These are phyloP conservation scores for Vanessa cardui DNA, from an alignment of 2,888 invertebrate species.

Conservation along the genomic window DNA sequence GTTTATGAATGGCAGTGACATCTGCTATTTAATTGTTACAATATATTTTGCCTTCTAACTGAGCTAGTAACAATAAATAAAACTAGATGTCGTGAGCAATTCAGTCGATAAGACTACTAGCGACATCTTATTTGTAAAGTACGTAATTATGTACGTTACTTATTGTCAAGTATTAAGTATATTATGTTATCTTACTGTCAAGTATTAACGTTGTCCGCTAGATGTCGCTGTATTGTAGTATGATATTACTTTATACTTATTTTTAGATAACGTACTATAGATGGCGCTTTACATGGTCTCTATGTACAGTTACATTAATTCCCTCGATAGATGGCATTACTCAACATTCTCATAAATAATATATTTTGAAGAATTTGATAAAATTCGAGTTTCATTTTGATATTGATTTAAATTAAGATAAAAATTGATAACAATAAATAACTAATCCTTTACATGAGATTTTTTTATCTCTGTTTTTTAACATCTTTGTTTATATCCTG, in stretches of 20 bases:
- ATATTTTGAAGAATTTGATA: too few relatives aligned
- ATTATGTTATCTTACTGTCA: too few relatives aligned
- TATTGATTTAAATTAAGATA: too few relatives aligned
- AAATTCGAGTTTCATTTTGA: too few relatives aligned
- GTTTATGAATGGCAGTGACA: not conserved
- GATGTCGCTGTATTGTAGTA: constrained; percentile 1
- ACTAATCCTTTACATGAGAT: too few relatives aligned
- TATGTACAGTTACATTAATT: not conserved
- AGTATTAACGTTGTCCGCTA: not conserved
- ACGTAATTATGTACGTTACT: not conserved
- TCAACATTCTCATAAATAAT: not conserved
- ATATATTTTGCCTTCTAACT: too few relatives aligned
- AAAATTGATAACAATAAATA: too few relatives aligned
- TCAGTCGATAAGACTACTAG: not conserved
- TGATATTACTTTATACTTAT: too few relatives aligned
- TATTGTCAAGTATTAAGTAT: not conserved
- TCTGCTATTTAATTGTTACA: not conserved
- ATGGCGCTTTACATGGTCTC: constrained; percentile 22
- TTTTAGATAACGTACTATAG: constrained; percentile 9
- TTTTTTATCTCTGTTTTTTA: too few relatives aligned
- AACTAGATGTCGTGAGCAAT: not conserved
- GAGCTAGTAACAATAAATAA: too few relatives aligned
- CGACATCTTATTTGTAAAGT: not conserved
- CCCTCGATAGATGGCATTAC: not conserved
- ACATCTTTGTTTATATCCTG: too few relatives aligned